Evolutionary conservation across 1,140 invertebrate genomes (phyloP).

Genomic region (Hesperophylax magnus): DNA sequence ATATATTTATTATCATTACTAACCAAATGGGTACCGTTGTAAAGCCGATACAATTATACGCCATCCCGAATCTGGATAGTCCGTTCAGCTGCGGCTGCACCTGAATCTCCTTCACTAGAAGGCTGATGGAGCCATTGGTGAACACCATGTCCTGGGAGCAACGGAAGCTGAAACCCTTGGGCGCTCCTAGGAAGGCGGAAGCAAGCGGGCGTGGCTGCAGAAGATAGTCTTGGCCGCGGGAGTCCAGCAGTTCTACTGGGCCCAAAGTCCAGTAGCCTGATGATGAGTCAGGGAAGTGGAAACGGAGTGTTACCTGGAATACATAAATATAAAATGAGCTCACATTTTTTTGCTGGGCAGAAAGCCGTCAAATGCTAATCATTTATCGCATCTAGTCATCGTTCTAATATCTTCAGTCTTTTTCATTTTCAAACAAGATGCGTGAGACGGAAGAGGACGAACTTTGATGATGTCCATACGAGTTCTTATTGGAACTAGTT

Average conservation of each 20-base stretch:
- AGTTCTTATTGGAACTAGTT: too few species aligned
- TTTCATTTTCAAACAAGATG: too few species aligned
- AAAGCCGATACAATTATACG: constrained; percentile 91
- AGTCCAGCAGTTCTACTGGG: constrained; percentile 69
- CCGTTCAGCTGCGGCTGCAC: constrained; percentile 72
- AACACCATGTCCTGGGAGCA: constrained; percentile 69
- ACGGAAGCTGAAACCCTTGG: constrained; percentile 69
- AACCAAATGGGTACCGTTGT: constrained; percentile 92
- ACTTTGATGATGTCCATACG: too few species aligned
- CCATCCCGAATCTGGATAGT: constrained; percentile 74
- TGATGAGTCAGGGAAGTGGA: constrained; percentile 66
- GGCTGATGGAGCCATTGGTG: constrained; percentile 63
- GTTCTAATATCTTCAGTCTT: too few species aligned
- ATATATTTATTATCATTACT: too few species aligned
- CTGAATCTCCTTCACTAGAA: constrained; percentile 68
- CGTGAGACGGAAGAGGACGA: too few species aligned
- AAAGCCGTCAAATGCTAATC: too few species aligned
- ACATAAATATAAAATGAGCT: too few species aligned
- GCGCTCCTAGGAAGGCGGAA: constrained; percentile 64
- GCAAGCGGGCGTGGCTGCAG: constrained; percentile 62
- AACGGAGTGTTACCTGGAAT: constrained; percentile 66
- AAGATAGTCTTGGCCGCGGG: constrained; percentile 58
- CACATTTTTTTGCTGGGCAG: too few species aligned
- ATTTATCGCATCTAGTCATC: too few species aligned
- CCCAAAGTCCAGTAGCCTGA: constrained; percentile 70